Conservation (phyloP, 2,888 invertebrate genomes). For the Stramonita haemastoma region DNA sequence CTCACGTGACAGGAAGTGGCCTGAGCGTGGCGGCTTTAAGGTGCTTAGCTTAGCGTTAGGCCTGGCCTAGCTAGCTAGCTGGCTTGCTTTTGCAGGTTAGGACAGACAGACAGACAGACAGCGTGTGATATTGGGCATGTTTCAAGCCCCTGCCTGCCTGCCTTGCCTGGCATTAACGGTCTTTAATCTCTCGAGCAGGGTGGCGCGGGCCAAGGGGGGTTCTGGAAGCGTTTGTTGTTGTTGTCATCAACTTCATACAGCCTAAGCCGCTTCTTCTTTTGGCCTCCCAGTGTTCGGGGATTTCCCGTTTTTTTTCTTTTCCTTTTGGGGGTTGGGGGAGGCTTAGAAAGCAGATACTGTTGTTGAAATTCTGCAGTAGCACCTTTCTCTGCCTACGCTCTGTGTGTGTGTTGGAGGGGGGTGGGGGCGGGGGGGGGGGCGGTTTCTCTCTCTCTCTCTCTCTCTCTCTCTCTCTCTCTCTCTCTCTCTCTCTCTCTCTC, state of each 20-base stretch:
- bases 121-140: not conserved
- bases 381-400: not conserved
- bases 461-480: not conserved
- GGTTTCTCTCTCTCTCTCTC: not conserved
- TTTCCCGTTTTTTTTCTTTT: not conserved
- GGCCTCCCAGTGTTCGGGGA: not conserved
- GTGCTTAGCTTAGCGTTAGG: not conserved
- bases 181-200: constrained; percentile 25
- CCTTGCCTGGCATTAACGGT: too few species aligned
- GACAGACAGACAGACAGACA: not conserved
- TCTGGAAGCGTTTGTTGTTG: constrained; percentile 19
- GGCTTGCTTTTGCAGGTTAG: not conserved
- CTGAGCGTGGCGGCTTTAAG: not conserved
- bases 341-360: constrained; percentile 31
- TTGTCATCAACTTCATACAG: constrained; percentile 38
- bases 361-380: constrained; percentile 17
- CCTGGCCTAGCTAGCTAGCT: not conserved
- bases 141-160: not conserved
- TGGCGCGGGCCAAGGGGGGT: not conserved
- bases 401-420: not conserved
- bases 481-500: not conserved
- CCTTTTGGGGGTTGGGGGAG: too few species aligned
- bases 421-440: too few species aligned
- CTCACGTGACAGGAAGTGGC: constrained; percentile 33
- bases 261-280: not conserved